phyloP scores from a whole-genome alignment of 2,113 vertebrate genomes.

The Otis tarda region DNA sequence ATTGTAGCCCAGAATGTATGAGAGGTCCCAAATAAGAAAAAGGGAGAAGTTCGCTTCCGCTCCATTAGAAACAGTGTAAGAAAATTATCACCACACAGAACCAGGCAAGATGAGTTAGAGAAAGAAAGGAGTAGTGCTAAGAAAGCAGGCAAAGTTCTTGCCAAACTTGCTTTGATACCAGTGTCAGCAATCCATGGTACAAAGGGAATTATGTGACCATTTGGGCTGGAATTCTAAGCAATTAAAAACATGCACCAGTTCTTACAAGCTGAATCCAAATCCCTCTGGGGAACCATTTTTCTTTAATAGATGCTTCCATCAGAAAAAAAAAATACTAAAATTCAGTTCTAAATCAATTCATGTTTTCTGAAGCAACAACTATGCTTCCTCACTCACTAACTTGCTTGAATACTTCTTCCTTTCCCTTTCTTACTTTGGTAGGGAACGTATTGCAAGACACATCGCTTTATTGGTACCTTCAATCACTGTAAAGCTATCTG shows the following conservation, averaged over 20 bases:
- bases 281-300: neutral
- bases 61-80: neutral
- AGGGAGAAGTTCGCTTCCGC: neutral
- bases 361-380: neutral
- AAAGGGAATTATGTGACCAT: neutral
- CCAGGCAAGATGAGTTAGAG: neutral
- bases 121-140: neutral
- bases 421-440: neutral
- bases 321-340: neutral
- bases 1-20: neutral
- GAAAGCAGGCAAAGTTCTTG: neutral
- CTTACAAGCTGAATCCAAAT: neutral
- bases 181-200: neutral
- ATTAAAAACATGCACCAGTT: neutral
- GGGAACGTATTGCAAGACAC: neutral
- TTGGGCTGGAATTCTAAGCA: neutral
- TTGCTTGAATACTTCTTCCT: neutral
- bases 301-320: neutral
- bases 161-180: neutral
- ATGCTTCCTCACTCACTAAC: neutral
- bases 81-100: neutral
- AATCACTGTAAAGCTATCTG: neutral
- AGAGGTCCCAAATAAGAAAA: neutral
- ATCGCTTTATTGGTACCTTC: neutral
- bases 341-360: neutral